phyloP scores from a whole-genome alignment of 2,113 vertebrate species.

The Ammodramus savannarum region DNA sequence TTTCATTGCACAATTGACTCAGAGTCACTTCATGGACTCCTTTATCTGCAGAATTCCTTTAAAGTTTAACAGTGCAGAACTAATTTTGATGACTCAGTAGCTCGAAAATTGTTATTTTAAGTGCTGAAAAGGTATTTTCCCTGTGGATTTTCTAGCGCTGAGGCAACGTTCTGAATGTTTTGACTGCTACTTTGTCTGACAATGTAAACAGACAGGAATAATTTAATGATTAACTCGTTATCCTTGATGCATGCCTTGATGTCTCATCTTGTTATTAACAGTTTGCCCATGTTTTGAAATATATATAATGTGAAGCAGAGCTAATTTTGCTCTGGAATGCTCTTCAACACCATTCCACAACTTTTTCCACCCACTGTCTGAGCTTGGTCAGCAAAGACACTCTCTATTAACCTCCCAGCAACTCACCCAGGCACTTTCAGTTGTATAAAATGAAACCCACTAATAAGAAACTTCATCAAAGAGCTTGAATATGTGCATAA shows the following conservation, averaged over 20 bases:
- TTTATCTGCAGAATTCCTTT: conserved; percentile 57
- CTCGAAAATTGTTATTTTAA: conserved; percentile 57
- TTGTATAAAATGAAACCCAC: not conserved
- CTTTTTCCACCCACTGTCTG: conserved; percentile 36
- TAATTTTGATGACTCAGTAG: conserved; percentile 67
- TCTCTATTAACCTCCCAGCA: conserved; percentile 18
- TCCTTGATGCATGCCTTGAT: conserved; percentile 60
- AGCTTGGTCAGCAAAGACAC: conserved; percentile 21
- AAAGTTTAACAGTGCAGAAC: conserved; percentile 66
- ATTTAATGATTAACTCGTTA: conserved; percentile 61
- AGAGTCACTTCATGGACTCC: conserved; percentile 5
- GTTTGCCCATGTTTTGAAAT: conserved; percentile 49
- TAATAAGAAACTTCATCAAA: conserved; percentile 49
- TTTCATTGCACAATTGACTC: conserved; percentile 13
- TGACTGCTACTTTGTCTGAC: conserved; percentile 62
- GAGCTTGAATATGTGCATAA: conserved; percentile 6
- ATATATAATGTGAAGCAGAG: conserved; percentile 37
- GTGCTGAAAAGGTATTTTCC: conserved; percentile 61
- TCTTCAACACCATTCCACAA: conserved; percentile 36
- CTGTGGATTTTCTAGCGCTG: conserved; percentile 54
- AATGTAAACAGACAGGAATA: conserved; percentile 65
- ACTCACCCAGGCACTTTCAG: not conserved
- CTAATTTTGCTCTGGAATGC: conserved; percentile 61
- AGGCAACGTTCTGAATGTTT: conserved; percentile 52
- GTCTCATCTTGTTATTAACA: conserved; percentile 64